Evolutionary conservation across 1,140 invertebrate genomes (phyloP).

Genomic region (Pachyrhynchus sulphureomaculatus): DNA sequence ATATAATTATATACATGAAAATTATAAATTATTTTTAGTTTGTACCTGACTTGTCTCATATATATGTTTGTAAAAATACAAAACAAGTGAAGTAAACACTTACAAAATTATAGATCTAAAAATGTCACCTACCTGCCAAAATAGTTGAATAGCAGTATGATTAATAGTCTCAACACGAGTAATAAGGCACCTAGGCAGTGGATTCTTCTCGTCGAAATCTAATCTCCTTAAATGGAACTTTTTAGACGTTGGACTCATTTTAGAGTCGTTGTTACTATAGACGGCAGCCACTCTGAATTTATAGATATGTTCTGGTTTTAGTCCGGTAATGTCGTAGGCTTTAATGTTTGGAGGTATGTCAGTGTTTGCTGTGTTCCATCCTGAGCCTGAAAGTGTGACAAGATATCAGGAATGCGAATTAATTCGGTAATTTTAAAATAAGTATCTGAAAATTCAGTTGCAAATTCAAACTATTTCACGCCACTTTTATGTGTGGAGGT

Average conservation of each 20-base stretch:
- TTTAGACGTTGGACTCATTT: conserved; percentile 75
- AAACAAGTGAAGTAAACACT: too few species aligned
- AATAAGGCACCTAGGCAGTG: conserved; percentile 70
- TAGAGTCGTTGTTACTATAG: conserved; percentile 93
- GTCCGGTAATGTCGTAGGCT: conserved; percentile 74
- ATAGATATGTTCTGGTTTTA: conserved; percentile 70
- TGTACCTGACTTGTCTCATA: too few species aligned
- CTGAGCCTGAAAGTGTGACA: conserved; percentile 26
- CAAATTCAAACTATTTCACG: too few species aligned
- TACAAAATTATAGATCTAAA: too few species aligned
- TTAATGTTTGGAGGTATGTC: conserved; percentile 75
- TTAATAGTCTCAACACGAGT: conserved; percentile 70
- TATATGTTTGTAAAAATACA: too few species aligned
- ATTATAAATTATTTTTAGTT: too few species aligned
- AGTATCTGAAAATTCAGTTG: too few species aligned
- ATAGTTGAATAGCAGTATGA: conserved; percentile 67
- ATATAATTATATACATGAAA: too few species aligned
- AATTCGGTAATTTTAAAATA: too few species aligned
- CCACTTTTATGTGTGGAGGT: too few species aligned
- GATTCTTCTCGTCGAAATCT: conserved; percentile 60
- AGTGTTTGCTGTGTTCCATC: conserved; percentile 80
- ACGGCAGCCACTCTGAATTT: conserved; percentile 91
- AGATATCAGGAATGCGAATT: too few species aligned
- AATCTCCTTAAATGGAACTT: conserved; percentile 71
- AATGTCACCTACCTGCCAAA: conserved; percentile 70